These are phyloP conservation scores for Cynopterus sphinx DNA, from an alignment of 2,797 vertebrate species.

Conservation along the genomic window DNA sequence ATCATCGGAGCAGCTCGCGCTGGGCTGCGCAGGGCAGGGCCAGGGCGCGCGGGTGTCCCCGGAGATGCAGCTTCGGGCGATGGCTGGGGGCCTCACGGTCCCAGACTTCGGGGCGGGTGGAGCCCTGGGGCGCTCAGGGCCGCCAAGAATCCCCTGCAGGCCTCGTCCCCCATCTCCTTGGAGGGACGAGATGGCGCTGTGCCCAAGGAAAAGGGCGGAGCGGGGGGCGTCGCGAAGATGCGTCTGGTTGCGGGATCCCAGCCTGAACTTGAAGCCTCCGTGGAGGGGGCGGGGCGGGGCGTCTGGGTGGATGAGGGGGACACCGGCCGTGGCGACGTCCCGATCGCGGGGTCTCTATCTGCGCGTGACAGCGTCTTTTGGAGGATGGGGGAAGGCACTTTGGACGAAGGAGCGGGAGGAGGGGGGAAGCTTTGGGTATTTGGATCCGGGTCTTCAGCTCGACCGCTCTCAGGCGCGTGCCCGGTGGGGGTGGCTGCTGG, in stretches of 20 bases:
- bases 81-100: background rate
- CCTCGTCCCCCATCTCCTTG: background rate
- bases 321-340: background rate
- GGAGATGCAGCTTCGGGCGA: background rate
- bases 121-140: background rate
- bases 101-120: background rate
- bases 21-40: background rate
- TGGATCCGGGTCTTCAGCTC: background rate
- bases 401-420: background rate
- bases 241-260: background rate
- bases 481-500: background rate
- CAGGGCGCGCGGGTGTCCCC: background rate
- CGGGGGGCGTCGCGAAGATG: background rate
- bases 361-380: background rate
- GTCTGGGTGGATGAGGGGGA: background rate
- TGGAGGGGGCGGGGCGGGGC: background rate
- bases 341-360: background rate
- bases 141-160: background rate
- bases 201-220: background rate
- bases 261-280: background rate
- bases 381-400: background rate
- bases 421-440: background rate
- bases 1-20: background rate
- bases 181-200: rapidly evolving
- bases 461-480: background rate